Base-by-base conservation (phyloP, 1,140 invertebrate genomes). In the Amyelois transitella region DNA sequence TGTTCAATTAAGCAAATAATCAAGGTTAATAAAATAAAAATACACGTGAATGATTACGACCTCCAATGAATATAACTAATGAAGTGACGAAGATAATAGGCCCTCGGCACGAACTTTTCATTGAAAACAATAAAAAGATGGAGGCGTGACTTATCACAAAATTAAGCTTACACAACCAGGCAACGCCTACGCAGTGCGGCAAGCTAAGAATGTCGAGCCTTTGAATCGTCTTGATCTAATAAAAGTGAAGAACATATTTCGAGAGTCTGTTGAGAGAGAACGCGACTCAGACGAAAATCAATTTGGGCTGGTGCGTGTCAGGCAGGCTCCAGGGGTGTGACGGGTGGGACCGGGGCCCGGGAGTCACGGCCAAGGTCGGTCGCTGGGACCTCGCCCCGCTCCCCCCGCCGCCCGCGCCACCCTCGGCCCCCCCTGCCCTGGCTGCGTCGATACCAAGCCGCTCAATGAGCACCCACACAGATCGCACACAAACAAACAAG, bases 341-440 rank as follows among this genome's bases (percentile, higher is more conserved):
- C 44, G 68, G 65, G 60, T 61, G 60, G 18, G 44, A 18, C 44
- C 44, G 44, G 14, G 43, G 14, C 60, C 55, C 55, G 64, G 66
- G 70, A 75, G 77, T 81, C 77, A 78, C 77, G 77, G 77, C 74
- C 77, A 78, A 81, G 77, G 77, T 78, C 77, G 74, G 69, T 66
- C 66, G 64, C 61, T 55, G 60, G 55, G 51, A 47, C 56, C 52
- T 50, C 54, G 55, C 51, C 56, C 28, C 61, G 58, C 61, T 55
- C 48, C 51, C 55, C 52, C 52, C 54, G 55, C 51, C 56, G 25
- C 43, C 54, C 18, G 17, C 17, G 18, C 52, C 55, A 44, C 51
- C 56, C 52, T 48, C 54, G 52, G 45, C 56, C 50, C 43, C 19
- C 63, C 49, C 28, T 58, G 32, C 28, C 44, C 44, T 51, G 32